A percentile compares a stretch with the other conserved stretches of the same genome.
phyloP scores from a whole-genome alignment of 2,888 invertebrate species.

The Anarsia innoxiella region DNA sequence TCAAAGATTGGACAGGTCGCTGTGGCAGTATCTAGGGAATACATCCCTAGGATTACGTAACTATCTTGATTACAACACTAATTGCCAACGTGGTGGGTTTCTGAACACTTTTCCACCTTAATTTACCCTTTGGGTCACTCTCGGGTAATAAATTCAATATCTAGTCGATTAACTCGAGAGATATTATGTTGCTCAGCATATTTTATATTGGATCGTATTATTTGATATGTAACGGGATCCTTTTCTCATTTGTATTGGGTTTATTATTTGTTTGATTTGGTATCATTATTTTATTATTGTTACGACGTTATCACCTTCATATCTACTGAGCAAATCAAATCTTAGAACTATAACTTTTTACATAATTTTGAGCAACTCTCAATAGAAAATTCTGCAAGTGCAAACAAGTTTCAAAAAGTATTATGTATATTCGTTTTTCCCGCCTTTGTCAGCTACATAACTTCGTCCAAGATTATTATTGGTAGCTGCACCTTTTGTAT shows the following conservation, averaged over 20 bases:
- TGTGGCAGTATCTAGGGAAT: constrained; percentile 31
- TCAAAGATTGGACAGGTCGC: constrained; percentile 9
- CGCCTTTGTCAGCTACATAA: constrained; percentile 2
- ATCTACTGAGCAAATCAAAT: too few relatives aligned
- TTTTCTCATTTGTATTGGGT: too few relatives aligned
- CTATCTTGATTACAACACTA: constrained; percentile 52
- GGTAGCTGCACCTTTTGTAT: constrained; percentile 4
- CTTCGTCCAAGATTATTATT: background rate
- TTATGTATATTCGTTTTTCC: background rate
- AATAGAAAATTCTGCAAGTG: too few relatives aligned
- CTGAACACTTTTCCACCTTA: constrained; percentile 28
- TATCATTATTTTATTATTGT: too few relatives aligned
- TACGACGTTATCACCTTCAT: too few relatives aligned
- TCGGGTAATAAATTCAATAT: constrained; percentile 10
- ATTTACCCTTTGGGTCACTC: constrained; percentile 17
- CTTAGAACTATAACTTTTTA: too few relatives aligned
- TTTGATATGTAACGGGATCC: too few relatives aligned
- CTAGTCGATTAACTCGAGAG: background rate
- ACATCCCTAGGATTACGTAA: constrained; percentile 40
- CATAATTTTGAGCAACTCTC: too few relatives aligned
- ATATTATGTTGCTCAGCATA: too few relatives aligned
- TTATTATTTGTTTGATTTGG: too few relatives aligned
- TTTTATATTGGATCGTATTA: too few relatives aligned
- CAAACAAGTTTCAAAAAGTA: too few relatives aligned
- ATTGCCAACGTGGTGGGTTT: constrained; percentile 30